These are phyloP conservation scores for Montipora capricornis DNA, from an alignment of 64 coral and sea anemone species.

Conservation along the genomic window DNA sequence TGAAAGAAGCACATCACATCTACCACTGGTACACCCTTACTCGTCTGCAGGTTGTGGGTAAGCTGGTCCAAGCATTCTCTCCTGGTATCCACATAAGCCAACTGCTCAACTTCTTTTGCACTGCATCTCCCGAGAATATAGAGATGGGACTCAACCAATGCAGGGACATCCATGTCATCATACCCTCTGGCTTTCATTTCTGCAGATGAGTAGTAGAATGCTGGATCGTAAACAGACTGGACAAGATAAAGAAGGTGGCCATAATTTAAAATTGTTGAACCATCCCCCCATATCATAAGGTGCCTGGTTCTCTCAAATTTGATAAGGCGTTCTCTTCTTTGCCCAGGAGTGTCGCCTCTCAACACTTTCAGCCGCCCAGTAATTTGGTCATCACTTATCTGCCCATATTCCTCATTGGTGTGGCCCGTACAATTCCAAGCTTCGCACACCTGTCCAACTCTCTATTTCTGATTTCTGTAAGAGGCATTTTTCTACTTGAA, in stretches of 20 bases:
- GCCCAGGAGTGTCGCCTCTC: not conserved
- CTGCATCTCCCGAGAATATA: slow-evolving; percentile 53
- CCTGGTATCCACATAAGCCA: slow-evolving; percentile 49
- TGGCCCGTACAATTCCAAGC: slow-evolving; percentile 59
- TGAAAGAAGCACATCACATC: slow-evolving; percentile 63
- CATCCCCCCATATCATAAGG: slow-evolving; percentile 61
- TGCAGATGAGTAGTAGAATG: slow-evolving; percentile 58
- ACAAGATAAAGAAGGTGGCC: slow-evolving; percentile 54
- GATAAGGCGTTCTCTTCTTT: slow-evolving; percentile 16
- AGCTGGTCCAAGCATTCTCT: slow-evolving; percentile 49
- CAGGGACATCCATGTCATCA: slow-evolving; percentile 65
- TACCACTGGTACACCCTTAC: slow-evolving; percentile 13
- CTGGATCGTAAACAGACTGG: slow-evolving; percentile 62
- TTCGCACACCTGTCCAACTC: slow-evolving; percentile 21
- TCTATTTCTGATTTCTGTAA: slow-evolving; percentile 48
- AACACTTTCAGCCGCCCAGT: slow-evolving; percentile 29
- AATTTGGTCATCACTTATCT: slow-evolving; percentile 38
- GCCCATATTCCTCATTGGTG: slow-evolving; percentile 47
- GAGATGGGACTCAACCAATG: slow-evolving; percentile 33
- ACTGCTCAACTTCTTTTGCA: slow-evolving; percentile 50
- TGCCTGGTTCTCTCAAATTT: slow-evolving; percentile 65
- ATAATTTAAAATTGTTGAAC: slow-evolving; percentile 63
- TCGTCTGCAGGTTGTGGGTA: not conserved
- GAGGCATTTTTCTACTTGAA: slow-evolving; percentile 63
- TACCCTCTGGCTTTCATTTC: slow-evolving; percentile 38